These are phyloP conservation scores for Paralichthys olivaceus DNA, from an alignment of 2,113 vertebrate species.

Conservation along the genomic window DNA sequence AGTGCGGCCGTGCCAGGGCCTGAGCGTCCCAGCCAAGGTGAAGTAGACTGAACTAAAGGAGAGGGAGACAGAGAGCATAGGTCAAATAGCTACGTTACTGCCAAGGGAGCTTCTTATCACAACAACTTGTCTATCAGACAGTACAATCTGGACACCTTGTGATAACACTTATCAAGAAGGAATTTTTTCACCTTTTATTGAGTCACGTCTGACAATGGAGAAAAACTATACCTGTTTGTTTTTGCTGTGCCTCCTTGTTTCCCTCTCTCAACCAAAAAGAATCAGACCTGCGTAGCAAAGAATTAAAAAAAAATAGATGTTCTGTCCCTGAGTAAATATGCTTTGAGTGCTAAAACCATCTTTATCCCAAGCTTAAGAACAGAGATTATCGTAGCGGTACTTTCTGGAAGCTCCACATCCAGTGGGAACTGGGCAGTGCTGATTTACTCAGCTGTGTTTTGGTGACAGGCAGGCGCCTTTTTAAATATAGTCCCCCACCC, in stretches of 20 bases:
- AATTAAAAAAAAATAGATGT: conserved; percentile 36
- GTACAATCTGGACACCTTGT: conserved; percentile 9
- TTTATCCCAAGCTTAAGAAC: conserved; percentile 54
- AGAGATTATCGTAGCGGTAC: conserved; percentile 46
- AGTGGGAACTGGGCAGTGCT: conserved; percentile 62
- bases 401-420: conserved; percentile 57
- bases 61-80: conserved; percentile 23
- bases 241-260: conserved; percentile 12
- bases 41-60: conserved; percentile 3
- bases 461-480: conserved; percentile 72
- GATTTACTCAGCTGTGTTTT: conserved; percentile 67
- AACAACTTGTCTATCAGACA: conserved; percentile 14
- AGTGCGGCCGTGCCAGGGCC: conserved; percentile 78
- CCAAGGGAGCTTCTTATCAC: conserved; percentile 26
- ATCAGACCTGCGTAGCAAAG: conserved; percentile 10
- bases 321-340: conserved; percentile 42
- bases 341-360: conserved; percentile 34
- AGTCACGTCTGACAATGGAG: background rate
- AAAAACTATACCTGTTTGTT: conserved; percentile 20
- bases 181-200: conserved; percentile 27
- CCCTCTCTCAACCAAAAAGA: background rate
- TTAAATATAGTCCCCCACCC: conserved; percentile 74
- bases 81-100: conserved; percentile 15
- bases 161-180: conserved; percentile 40
- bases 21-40: conserved; percentile 78